Evolutionary conservation across 2,888 invertebrate species (phyloP).

Genomic region (Exocentrus adspersus): DNA sequence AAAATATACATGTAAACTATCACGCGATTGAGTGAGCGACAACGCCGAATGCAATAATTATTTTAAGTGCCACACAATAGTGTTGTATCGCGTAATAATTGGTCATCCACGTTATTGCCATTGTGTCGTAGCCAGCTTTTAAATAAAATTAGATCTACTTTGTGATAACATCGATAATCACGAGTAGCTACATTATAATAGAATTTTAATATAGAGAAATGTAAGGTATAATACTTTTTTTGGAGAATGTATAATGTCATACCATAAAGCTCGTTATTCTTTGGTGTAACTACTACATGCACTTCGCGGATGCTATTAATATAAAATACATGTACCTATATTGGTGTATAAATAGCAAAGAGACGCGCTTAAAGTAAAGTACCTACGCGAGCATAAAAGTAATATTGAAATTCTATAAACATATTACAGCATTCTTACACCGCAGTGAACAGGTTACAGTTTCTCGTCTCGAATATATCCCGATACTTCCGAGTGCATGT

Average conservation of each 20-base stretch:
- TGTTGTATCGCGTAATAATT: neutral
- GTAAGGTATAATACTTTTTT: too few relatives aligned
- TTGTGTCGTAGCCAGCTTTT: neutral
- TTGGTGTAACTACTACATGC: too few relatives aligned
- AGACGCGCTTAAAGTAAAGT: neutral
- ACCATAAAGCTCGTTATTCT: too few relatives aligned
- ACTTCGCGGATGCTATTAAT: too few relatives aligned
- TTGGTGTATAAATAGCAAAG: neutral
- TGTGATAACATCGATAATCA: neutral
- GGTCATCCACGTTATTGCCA: constrained; percentile 2
- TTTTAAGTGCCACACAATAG: neutral
- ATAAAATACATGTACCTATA: neutral
- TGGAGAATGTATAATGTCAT: too few relatives aligned
- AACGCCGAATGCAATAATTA: neutral
- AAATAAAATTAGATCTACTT: neutral
- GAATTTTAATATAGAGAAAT: too few relatives aligned
- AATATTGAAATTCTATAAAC: constrained; percentile 36
- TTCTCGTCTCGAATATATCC: constrained; percentile 19
- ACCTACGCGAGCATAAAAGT: neutral
- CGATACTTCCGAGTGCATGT: constrained; percentile 2
- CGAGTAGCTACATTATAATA: neutral
- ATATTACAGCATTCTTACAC: constrained; percentile 44
- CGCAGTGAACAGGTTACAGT: constrained; percentile 44
- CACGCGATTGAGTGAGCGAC: neutral
- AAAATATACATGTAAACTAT: neutral